These are phyloP conservation scores for Eulemur coronatus DNA, from an alignment of 2,797 vertebrate genomes.

Conservation along the genomic window DNA sequence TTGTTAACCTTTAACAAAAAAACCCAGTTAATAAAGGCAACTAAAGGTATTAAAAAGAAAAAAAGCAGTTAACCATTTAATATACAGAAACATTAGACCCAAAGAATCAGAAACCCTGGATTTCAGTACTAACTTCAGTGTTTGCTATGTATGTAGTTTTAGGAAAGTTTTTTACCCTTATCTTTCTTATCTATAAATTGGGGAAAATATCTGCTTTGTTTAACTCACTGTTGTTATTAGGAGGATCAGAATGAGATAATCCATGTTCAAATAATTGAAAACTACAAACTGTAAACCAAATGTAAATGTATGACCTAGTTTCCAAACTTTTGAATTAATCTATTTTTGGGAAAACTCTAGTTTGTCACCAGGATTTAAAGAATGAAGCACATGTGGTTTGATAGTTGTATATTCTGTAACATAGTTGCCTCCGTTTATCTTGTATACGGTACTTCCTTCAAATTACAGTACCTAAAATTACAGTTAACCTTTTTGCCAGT, in stretches of 20 bases:
- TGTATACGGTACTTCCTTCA: not conserved
- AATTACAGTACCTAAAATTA: not conserved
- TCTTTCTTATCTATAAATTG: not conserved
- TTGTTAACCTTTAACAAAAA: not conserved
- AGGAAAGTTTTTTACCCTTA: not conserved
- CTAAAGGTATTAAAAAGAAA: not conserved
- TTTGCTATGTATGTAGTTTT: not conserved
- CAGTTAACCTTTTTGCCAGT: slow-evolving; percentile 9
- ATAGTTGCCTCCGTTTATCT: not conserved
- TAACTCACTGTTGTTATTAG: not conserved
- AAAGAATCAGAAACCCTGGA: not conserved
- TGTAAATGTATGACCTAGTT: not conserved
- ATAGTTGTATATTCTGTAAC: not conserved
- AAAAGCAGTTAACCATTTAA: not conserved
- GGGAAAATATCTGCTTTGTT: not conserved
- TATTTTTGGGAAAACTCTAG: not conserved
- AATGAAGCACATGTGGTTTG: not conserved
- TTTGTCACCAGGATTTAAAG: not conserved
- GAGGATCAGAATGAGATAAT: not conserved
- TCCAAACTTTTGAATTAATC: not conserved
- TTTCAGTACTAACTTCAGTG: not conserved
- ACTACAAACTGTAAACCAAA: not conserved
- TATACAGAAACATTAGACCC: not conserved
- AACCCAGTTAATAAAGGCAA: not conserved
- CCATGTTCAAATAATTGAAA: not conserved